Evolutionary conservation across 2,797 vertebrate genomes (phyloP), one percentile per base, ranked within the genome.

Genomic region (Ceryle rudis): DNA sequence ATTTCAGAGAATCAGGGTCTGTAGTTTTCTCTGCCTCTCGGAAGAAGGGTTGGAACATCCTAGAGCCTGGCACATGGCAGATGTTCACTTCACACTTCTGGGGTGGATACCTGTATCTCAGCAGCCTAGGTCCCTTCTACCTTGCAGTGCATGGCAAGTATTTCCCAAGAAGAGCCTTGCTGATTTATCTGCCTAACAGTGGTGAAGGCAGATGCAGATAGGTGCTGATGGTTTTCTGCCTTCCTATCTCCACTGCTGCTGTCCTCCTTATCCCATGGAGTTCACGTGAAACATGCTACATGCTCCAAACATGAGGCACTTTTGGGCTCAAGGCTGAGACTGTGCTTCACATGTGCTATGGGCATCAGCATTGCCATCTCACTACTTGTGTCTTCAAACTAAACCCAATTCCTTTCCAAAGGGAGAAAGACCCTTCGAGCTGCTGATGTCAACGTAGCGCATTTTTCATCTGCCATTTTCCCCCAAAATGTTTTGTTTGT

Each of bases 301-400:
- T 37, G 26, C 35, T 67, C 31, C 61, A 54, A 44, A 33, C 9
- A 17, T 0, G 0, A 83, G 22, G 31, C 46, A 26, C 3, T 0
- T 54, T 81, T 25, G n/a, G 21, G 41, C 14, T 74, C 3, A 4
- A 65, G 52, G 37, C n/a, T 75, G 49, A 46, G 33, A 8, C 14
- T 42, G 10, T 61, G 39, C 52, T 58, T 90, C 58, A 3, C 19
- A 0, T 5, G 0, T 14, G 31, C 52, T 47, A 5, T 5, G 29
- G 21, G 5, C 31, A 51, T 14, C 5, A 7, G 28, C 10, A 0
- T 60, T 79, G n/a, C 49, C 41, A 39, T 39, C 72, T 86, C 49
- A n/a, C 67, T 74, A 23, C 22, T 88, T 65, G 21, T 58, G 42
- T 46, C 69, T 57, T 81, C 41, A 47, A 74, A 71, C 71, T 23